phyloP scores from a whole-genome alignment of 1,140 invertebrate genomes.

The Halictus rubicundus region DNA sequence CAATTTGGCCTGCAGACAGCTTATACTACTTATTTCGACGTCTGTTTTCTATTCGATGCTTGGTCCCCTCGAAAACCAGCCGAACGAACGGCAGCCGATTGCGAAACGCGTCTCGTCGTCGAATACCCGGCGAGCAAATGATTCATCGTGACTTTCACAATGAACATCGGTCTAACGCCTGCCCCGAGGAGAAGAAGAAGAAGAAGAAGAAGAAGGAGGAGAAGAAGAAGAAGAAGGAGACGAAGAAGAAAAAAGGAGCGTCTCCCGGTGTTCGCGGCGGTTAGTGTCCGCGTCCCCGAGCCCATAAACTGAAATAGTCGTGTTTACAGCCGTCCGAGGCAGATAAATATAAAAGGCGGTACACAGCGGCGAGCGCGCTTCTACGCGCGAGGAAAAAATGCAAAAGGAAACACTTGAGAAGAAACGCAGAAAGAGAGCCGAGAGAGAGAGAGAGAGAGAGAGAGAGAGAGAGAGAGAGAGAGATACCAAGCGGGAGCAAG shows the following conservation, averaged over 20 bases:
- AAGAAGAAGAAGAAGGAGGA: too few relatives aligned
- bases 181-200: neutral
- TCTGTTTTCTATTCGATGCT: too few relatives aligned
- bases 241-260: too few relatives aligned
- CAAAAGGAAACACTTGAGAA: slow-evolving; percentile 12
- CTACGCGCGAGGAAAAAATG: neutral
- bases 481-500: too few relatives aligned
- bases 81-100: slow-evolving; percentile 10
- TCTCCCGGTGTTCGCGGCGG: neutral
- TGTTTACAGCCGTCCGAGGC: slow-evolving; percentile 30
- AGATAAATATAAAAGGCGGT: slow-evolving; percentile 48
- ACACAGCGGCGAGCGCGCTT: neutral
- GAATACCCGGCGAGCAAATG: slow-evolving; percentile 28
- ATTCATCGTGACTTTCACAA: slow-evolving; percentile 51
- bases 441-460: neutral
- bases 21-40: too few relatives aligned
- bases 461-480: neutral
- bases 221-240: too few relatives aligned
- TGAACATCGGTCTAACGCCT: slow-evolving; percentile 13
- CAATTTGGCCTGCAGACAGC: too few relatives aligned
- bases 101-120: slow-evolving; percentile 8
- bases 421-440: slow-evolving; percentile 11
- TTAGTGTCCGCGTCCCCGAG: neutral
- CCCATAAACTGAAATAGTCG: slow-evolving; percentile 37
- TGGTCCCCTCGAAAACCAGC: slow-evolving; percentile 1